A percentile compares a stretch with the other conserved stretches of the same genome.
phyloP scores from a whole-genome alignment of 2,113 vertebrate species.

The Urocynchramus pylzowi region DNA sequence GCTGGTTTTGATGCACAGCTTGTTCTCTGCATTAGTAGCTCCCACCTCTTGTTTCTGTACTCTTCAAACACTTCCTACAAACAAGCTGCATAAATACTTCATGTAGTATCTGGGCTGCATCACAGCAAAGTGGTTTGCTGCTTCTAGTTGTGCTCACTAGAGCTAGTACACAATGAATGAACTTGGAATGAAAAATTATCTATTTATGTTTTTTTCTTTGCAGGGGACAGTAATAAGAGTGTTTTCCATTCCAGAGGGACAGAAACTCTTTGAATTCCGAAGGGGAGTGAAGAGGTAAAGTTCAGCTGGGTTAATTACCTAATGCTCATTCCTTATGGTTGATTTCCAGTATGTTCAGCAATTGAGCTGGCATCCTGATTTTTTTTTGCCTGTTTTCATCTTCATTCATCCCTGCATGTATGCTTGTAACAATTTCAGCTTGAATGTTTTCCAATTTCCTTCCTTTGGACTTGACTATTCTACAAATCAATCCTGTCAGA shows the following conservation, averaged over 20 bases:
- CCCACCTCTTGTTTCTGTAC: neutral
- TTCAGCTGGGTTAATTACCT: neutral
- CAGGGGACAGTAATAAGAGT: constrained; percentile 98
- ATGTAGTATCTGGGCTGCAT: neutral
- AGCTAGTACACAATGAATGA: neutral
- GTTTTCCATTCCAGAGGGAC: constrained; percentile 98
- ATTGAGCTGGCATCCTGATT: neutral
- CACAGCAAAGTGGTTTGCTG: neutral
- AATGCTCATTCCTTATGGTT: neutral
- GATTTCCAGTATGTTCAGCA: neutral
- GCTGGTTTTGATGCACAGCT: neutral
- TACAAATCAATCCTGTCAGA: neutral
- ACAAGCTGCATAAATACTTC: constrained; percentile 24
- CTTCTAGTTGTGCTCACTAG: neutral
- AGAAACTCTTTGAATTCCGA: constrained; percentile 98
- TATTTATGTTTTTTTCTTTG: neutral
- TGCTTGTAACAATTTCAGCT: neutral
- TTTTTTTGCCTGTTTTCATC: neutral
- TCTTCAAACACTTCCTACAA: neutral
- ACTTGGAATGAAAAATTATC: neutral
- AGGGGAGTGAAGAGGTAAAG: constrained; percentile 94
- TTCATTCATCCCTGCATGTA: neutral
- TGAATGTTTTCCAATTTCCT: neutral
- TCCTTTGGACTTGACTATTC: neutral
- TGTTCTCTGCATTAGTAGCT: neutral